Evolutionary conservation across 2,113 vertebrate genomes (phyloP).

Genomic region (Poeciliopsis prolifica): DNA sequence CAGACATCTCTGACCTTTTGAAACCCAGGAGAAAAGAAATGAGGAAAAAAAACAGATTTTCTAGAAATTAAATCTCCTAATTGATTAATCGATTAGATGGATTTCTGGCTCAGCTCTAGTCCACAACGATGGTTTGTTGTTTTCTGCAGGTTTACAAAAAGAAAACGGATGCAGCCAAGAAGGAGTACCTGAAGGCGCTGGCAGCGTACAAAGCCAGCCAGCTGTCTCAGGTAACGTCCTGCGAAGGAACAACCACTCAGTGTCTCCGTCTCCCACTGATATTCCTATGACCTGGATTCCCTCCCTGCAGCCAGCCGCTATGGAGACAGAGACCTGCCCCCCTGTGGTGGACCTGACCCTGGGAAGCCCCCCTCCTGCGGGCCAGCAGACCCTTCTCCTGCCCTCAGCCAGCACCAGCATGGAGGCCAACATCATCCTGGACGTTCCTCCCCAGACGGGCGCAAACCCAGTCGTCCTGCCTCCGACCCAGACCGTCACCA

Average conservation of each 20-base stretch:
- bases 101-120: background rate
- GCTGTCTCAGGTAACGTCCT: slow-evolving; percentile 82
- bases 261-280: background rate
- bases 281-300: background rate
- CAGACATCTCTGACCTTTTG: no score
- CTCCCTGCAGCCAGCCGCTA: slow-evolving; percentile 54
- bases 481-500: slow-evolving; percentile 78
- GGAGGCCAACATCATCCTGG: slow-evolving; percentile 75
- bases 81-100: no score
- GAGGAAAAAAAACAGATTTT: no score
- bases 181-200: slow-evolving; percentile 88
- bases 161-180: slow-evolving; percentile 89
- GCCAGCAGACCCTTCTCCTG: slow-evolving; percentile 32
- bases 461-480: slow-evolving; percentile 69
- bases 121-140: slow-evolving; percentile 9
- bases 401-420: slow-evolving; percentile 33
- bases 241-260: background rate
- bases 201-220: slow-evolving; percentile 88
- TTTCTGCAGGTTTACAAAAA: slow-evolving; percentile 84
- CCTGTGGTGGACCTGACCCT: slow-evolving; percentile 6
- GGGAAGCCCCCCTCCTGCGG: slow-evolving; percentile 9
- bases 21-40: no score
- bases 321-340: slow-evolving; percentile 73
- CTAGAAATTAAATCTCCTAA: no score
- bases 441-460: slow-evolving; percentile 75